Base-by-base conservation (phyloP, 2,113 vertebrate species). In the Archilochus colubris region DNA sequence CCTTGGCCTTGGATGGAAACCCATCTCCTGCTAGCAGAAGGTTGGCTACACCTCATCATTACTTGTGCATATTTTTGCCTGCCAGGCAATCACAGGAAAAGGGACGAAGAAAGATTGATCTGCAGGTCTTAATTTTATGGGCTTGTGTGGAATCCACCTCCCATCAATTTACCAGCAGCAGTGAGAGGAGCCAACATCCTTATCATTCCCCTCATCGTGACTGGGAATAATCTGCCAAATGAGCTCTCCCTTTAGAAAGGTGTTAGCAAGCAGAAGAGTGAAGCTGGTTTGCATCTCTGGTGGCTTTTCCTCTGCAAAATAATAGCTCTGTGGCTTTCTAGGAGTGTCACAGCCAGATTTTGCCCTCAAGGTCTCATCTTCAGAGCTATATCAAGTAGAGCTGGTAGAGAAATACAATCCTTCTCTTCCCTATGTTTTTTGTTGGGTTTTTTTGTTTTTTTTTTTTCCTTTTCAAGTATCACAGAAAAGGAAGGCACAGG, bases 191-290 rank as follows among this genome's bases (percentile, higher is more conserved):
- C 43, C 27, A 5, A 22, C 20, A 31, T 55, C 54, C 82, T 85
- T 93, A 79, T 69, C 82, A 50, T 86, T 89, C 38, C 44, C 53
- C 46, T 74, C 44, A 44, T 82, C 13, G 16, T 62, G 92, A 75
- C 85, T 89, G 46, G 93, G 86, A 96, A 95, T 88, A 86, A 95
- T 54, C 91, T 87, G 77, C 68, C 82, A 85, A 83, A 81, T 48
- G 79, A 96, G 67, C 90, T 92, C 21, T 89, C 33, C 62, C 57
- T 93, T 87, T 92, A 74, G 86, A 69, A 91, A 54, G 74, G 83
- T 73, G 84, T 91, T 91, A 80, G 88, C 77, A 79, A 23, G 73
- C 88, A 92, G 86, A 91, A 82, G 70, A 91, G 89, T 3, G 3
- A 44, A 94, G 89, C 1, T 5, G 93, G 92, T 96, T 85, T 95